These are phyloP conservation scores for Toxotes chatareus DNA, from an alignment of 2,113 vertebrate genomes.

Conservation along the genomic window DNA sequence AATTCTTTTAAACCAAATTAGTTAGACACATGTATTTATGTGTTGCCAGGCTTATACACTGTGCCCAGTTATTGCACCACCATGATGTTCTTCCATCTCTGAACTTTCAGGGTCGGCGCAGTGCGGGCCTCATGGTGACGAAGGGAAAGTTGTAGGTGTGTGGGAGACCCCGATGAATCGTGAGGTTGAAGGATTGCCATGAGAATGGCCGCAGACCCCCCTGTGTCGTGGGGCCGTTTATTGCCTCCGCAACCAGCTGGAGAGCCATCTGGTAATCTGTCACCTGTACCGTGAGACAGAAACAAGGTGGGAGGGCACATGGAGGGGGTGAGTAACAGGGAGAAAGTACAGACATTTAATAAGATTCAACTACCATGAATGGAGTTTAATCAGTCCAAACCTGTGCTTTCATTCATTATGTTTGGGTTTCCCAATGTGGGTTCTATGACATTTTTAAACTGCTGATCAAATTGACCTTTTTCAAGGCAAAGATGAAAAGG, in stretches of 20 bases:
- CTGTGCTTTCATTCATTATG: too few species aligned
- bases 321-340: not conserved
- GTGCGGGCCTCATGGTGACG: constrained; percentile 84
- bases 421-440: not conserved
- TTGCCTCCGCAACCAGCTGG: constrained; percentile 83
- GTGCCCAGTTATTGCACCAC: not conserved
- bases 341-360: not conserved
- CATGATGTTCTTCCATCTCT: constrained; percentile 2
- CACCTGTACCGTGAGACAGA: constrained; percentile 80
- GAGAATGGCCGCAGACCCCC: constrained; percentile 87
- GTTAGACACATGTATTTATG: not conserved
- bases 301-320: not conserved
- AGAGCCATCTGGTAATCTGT: constrained; percentile 88
- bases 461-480: not conserved
- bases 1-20: not conserved
- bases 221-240: constrained; percentile 90
- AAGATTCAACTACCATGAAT: not conserved
- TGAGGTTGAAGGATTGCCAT: constrained; percentile 89
- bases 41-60: not conserved
- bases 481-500: not conserved
- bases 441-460: not conserved
- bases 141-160: constrained; percentile 87
- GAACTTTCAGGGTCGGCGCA: constrained; percentile 70
- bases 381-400: too few species aligned
- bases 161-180: constrained; percentile 87